Evolutionary conservation across 2,888 invertebrate species (phyloP).

Genomic region (Dolomedes plantarius): DNA sequence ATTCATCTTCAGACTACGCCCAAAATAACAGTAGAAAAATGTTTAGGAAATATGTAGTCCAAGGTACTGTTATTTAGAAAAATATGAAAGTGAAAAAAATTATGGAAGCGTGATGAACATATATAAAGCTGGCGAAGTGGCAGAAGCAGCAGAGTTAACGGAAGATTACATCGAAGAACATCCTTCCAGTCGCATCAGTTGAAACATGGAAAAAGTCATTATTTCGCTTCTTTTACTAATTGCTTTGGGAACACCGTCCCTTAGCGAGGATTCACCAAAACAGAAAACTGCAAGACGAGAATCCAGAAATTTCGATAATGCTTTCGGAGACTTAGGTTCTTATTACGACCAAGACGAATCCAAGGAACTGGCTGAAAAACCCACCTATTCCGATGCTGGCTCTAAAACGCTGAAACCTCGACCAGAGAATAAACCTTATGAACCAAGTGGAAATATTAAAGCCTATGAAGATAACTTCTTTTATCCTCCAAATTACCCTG

Average conservation of each 20-base stretch:
- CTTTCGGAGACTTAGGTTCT: not conserved
- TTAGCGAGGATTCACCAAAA: not conserved
- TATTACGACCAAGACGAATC: not conserved
- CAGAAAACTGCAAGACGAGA: not conserved
- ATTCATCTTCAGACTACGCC: not conserved
- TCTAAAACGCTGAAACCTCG: not conserved
- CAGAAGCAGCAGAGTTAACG: not conserved
- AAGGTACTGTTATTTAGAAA: not conserved
- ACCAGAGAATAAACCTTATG: too few species aligned
- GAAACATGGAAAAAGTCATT: not conserved
- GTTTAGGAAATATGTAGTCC: constrained; percentile 6
- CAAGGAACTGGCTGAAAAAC: constrained; percentile 10
- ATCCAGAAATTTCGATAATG: not conserved
- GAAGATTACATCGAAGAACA: not conserved
- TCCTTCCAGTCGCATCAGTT: not conserved
- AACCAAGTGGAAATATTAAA: not conserved
- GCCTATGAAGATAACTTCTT: not conserved
- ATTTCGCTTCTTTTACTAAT: not conserved
- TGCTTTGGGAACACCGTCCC: not conserved
- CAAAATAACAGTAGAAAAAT: not conserved
- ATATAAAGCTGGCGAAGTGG: not conserved
- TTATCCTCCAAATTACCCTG: not conserved
- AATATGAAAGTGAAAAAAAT: not conserved
- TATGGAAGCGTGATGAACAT: not conserved
- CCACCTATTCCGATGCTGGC: constrained; percentile 33